Evolutionary conservation across 35 echinoderm and acorn worm genomes (phyloP), one percentile per base, ranked within the genome.

Genomic region (Stichopus chloronotus): DNA sequence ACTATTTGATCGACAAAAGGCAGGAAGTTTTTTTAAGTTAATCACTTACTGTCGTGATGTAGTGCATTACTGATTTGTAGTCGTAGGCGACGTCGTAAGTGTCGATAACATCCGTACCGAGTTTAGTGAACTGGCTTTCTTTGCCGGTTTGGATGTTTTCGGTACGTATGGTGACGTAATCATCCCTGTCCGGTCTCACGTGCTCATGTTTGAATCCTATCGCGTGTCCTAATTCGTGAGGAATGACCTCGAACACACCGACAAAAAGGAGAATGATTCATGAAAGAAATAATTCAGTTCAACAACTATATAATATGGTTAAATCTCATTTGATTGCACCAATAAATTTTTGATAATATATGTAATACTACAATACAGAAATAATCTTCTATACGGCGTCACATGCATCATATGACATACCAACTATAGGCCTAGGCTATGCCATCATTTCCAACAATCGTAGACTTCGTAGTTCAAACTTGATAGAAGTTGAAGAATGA

Each of bases 161-260:
- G 21, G 56, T 61, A 23, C 87, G 72, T 57, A 98, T 78, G 6
- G 52, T 86, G 80, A 98, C 58, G 84, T 94, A 95, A 4, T 80
- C 65, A 53, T 98, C 94, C 83, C 96, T 91, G 83, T 95, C 96
- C 14, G 96, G 96, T 43, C 96, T 81, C n/a, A 84, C 91, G 23
- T 98, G 96, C 68, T 98, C 96, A 72, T 98, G 96, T 10, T 76
- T 77, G 20, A 95, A 95, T 5, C 96, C 96, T 8, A 95, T 61
- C 11, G 94, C 92, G 25, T 98, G 96, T 16, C 96, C 96, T 71
- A 98, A 92, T 72, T 98, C 96, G 71, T 98, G 96, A 57, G 88
- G 71, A 23, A 95, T 88, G 12, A 56, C 54, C 55, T 89, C 13
- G 13, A 72, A 4, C 4, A 72, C 2, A 16, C 13, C 13, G 13